Base-by-base conservation (phyloP, 2,888 invertebrate genomes). In the Mongoloraphidia duomilia region DNA sequence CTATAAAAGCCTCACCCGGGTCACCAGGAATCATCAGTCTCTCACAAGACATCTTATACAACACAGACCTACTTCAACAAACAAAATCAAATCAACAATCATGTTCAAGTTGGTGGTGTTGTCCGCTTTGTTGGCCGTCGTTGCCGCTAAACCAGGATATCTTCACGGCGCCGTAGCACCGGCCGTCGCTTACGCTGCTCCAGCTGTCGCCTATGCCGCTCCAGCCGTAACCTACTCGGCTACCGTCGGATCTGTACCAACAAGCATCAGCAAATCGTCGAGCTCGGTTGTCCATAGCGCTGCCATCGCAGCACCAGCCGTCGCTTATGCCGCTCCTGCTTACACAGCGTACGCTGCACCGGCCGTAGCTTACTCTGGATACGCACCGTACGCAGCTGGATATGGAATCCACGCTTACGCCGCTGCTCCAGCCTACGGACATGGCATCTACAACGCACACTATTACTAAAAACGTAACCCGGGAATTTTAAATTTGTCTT, bases 151-250 rank as follows among this genome's bases (percentile, higher is more conserved):
- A 51, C 60, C 65, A 44, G 55, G 69, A 55, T 58, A 67, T 51
- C 49, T 68, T 55, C 61, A 61, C 41, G 42, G 42, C 12, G 42
- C 17, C 42, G 57, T 59, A 34, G 35, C 50, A 38, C 63, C 73
- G 37, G 72, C 73, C 35, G 48, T 70, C 52, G 68, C 72, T 61
- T 65, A 71, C 64, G 70, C 70, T 63, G 63, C 69, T 40, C 70
- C 67, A 60, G 71, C 55, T 42, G 49, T 55, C 14, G 49, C 55
- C 42, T 50, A 53, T 45, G 40, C 40, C 39, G 53, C 41, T 46
- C 47, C 49, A 3, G 40, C 47, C 14, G 38, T 50, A 9, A 49
- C 50, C 38, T 41, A 54, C n/a, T 50, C 53, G 10, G 42, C 50
- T 38, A 44, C 54, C 14, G 51, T 46, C 17, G 53, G 50, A 14